Evolutionary conservation across 2,888 invertebrate species (phyloP), one percentile per base, ranked within the genome.

Genomic region (Campopleginae sp.): DNA sequence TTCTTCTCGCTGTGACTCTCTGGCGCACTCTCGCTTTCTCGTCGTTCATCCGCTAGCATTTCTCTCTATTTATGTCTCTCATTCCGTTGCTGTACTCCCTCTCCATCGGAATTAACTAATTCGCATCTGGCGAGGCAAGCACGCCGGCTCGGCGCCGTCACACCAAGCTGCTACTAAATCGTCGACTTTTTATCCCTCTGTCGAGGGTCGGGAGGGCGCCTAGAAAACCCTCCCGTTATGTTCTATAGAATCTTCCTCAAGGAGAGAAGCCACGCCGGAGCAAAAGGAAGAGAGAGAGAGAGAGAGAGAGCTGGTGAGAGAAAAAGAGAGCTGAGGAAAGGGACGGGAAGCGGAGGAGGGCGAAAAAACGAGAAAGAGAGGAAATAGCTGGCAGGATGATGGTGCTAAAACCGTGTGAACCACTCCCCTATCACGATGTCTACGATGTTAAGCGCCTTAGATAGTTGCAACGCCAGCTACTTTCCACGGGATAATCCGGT

Each of bases 401-500:
- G 89, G 88, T 86, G 88, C 88, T 91, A 89, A 91, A 89, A 89
- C 89, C 89, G 87, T 88, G 88, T 83, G 87, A 88, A 87, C 86
- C 87, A 81, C 85, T 86, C 81, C 85, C 88, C 88, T 89, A 88
- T 89, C 88, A 87, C 87, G 86, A 89, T 88, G 88, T 87, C 86
- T 85, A 80, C 82, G 86, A 87, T 88, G 88, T 87, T 91, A 90
- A 91, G 90, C 90, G 88, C 78, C 87, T 90, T 88, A 89, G 88
- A 90, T 89, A 88, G 88, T 86, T 89, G 91, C 90, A 86, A 82
- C 87, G 87, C 88, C 88, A 90, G 89, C 90, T 88, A 91, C 88
- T 89, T 91, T 90, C 86, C 88, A 86, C 88, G 86, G 86, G 89
- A 89, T 91, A 90, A 92, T 90, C 90, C 89, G 86, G 89, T 90